Conservation (phyloP, 2,888 invertebrate species). For the Rhagophthalmus giganteus region DNA sequence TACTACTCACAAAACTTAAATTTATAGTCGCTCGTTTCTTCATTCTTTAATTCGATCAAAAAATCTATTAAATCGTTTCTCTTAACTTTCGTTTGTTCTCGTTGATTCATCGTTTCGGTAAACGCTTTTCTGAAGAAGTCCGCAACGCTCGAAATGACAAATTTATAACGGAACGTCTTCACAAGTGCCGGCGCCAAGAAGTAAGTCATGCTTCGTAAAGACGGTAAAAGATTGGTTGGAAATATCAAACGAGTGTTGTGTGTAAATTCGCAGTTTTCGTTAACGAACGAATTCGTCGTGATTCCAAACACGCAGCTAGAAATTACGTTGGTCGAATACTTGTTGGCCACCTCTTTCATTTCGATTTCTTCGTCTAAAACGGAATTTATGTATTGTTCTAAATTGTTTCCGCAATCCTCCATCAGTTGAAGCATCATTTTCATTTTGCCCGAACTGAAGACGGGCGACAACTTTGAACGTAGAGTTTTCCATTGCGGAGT, state of each 20-base stretch:
- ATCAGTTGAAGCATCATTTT: conserved; percentile 59
- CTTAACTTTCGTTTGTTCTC: conserved; percentile 42
- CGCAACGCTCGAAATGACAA: conserved; percentile 45
- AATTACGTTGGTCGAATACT: conserved; percentile 47
- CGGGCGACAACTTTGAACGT: conserved; percentile 58
- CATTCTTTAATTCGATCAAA: conserved; percentile 47
- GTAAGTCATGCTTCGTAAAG: conserved; percentile 43
- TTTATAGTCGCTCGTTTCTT: conserved; percentile 27
- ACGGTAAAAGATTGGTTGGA: conserved; percentile 33
- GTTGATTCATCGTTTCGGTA: conserved; percentile 42
- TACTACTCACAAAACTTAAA: conserved; percentile 36
- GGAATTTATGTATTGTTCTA: too few species aligned
- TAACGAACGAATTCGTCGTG: too few species aligned
- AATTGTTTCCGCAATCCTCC: too few species aligned
- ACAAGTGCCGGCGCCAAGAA: conserved; percentile 48
- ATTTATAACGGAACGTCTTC: conserved; percentile 45
- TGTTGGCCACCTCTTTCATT: too few species aligned
- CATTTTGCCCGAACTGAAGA: conserved; percentile 61
- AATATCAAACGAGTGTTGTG: conserved; percentile 49
- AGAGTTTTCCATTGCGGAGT: conserved; percentile 60
- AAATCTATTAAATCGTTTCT: conserved; percentile 56
- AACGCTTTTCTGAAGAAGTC: conserved; percentile 47
- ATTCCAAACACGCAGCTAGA: too few species aligned
- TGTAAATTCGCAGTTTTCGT: conserved; percentile 53
- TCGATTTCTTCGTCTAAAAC: too few species aligned